Evolutionary conservation across 2,888 invertebrate genomes (phyloP).

Genomic region (Drosophila longiperda): DNA sequence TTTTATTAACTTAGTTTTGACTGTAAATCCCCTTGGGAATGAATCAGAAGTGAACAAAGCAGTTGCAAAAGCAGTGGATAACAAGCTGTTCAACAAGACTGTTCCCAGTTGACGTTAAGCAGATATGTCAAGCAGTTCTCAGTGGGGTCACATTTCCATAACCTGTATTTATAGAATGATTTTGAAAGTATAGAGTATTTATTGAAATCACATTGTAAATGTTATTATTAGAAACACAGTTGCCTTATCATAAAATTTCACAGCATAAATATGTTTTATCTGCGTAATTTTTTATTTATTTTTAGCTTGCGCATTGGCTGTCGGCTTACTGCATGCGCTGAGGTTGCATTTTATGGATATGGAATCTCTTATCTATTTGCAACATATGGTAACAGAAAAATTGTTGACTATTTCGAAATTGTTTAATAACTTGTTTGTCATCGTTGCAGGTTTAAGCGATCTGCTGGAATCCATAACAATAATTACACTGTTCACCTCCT

Average conservation of each 20-base stretch:
- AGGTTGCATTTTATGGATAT: slow-evolving; percentile 25
- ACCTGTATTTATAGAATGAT: background rate
- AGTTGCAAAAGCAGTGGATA: background rate
- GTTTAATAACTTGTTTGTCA: background rate
- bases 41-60: background rate
- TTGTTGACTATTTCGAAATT: background rate
- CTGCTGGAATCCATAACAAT: slow-evolving; percentile 38
- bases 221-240: background rate
- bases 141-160: background rate
- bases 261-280: slow-evolving; percentile 33
- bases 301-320: slow-evolving; percentile 45
- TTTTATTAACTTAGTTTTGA: background rate
- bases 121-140: background rate
- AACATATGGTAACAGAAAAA: slow-evolving; percentile 18
- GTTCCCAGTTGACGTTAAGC: background rate
- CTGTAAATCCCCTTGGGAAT: background rate
- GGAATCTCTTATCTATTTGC: slow-evolving; percentile 1
- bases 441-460: slow-evolving; percentile 29
- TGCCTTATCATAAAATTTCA: slow-evolving; percentile 1
- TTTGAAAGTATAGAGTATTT: background rate
- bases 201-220: background rate
- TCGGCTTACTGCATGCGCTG: slow-evolving; percentile 30
- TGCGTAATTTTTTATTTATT: slow-evolving; percentile 34
- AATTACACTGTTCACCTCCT: slow-evolving; percentile 32
- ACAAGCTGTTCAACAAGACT: background rate